phyloP scores from a whole-genome alignment of 2,113 vertebrate genomes.

The Alosa alosa region DNA sequence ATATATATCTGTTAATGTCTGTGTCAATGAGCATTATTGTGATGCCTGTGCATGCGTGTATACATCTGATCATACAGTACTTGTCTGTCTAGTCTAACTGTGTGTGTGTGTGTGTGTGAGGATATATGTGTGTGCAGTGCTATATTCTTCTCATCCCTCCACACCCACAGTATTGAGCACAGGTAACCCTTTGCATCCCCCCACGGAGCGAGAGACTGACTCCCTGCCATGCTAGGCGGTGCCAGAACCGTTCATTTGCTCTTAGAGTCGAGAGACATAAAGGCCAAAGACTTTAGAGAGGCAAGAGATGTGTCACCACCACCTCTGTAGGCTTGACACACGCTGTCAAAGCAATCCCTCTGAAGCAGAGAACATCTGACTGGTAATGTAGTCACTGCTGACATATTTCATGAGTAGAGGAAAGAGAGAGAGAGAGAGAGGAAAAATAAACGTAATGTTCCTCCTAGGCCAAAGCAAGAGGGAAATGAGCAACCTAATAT shows the following conservation, averaged over 20 bases:
- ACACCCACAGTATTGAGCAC: too few species aligned
- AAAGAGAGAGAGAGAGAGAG: background rate
- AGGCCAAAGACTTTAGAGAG: conserved; percentile 27
- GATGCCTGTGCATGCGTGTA: too few species aligned
- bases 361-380: conserved; percentile 40
- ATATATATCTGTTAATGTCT: too few species aligned
- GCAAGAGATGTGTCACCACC: background rate
- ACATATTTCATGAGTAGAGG: conserved; percentile 19
- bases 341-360: conserved; percentile 26
- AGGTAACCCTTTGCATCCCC: background rate
- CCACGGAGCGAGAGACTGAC: too few species aligned
- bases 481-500: background rate
- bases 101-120: too few species aligned
- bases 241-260: background rate
- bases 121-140: too few species aligned
- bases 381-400: conserved; percentile 38
- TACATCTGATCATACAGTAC: too few species aligned
- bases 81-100: too few species aligned
- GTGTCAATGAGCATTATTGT: too few species aligned
- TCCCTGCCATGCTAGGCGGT: background rate
- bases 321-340: conserved; percentile 33
- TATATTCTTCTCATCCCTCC: too few species aligned
- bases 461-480: background rate
- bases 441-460: background rate
- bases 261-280: background rate